phyloP scores from a whole-genome alignment of 2,113 vertebrate species.

The Spea bombifrons region DNA sequence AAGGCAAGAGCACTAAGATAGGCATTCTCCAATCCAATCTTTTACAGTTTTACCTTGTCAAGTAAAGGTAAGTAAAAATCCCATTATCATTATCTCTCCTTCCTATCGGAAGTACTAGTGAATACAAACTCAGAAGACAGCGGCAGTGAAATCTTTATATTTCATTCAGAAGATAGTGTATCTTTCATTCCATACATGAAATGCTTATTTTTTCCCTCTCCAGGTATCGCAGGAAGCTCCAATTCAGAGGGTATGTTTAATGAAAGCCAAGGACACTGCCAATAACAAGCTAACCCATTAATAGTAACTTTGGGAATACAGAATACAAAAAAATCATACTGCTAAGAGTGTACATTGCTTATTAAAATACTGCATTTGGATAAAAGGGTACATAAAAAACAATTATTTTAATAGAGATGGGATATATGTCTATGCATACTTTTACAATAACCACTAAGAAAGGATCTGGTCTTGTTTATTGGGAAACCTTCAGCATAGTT shows the following conservation, averaged over 20 bases:
- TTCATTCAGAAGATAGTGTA: constrained; percentile 71
- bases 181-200: constrained; percentile 69
- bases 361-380: background rate
- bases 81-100: constrained; percentile 83
- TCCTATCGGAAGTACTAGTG: constrained; percentile 65
- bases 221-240: constrained; percentile 41
- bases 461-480: no score
- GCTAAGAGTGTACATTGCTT: background rate
- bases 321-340: background rate
- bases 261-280: constrained; percentile 43
- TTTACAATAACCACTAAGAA: no score
- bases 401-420: no score
- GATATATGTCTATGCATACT: no score
- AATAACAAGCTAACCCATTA: constrained; percentile 14
- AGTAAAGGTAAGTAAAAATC: constrained; percentile 68
- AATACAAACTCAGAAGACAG: constrained; percentile 73
- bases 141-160: constrained; percentile 71
- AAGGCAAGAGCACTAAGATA: constrained; percentile 67
- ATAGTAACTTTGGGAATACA: constrained; percentile 11
- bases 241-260: constrained; percentile 38
- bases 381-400: background rate
- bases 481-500: no score
- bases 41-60: constrained; percentile 65
- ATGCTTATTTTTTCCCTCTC: constrained; percentile 56
- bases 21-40: constrained; percentile 69